These are phyloP conservation scores for Hyles vespertilio DNA, from an alignment of 1,140 invertebrate genomes.

Conservation along the genomic window DNA sequence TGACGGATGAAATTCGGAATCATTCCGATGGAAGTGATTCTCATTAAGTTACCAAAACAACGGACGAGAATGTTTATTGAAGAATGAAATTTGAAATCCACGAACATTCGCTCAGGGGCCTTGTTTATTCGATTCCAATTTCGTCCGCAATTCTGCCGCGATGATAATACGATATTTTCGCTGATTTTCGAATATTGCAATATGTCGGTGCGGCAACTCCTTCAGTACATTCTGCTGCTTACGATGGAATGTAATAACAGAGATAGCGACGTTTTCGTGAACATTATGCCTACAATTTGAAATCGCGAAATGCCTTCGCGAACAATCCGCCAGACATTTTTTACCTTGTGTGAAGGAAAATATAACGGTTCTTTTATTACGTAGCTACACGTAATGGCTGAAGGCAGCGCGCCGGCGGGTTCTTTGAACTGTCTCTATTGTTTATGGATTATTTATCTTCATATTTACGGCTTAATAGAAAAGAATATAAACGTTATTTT, in stretches of 20 bases:
- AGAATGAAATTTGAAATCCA: slow-evolving; percentile 19
- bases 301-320: slow-evolving; percentile 49
- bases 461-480: too few species aligned
- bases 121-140: slow-evolving; percentile 11
- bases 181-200: slow-evolving; percentile 34
- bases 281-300: slow-evolving; percentile 59
- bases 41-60: slow-evolving; percentile 18
- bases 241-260: slow-evolving; percentile 50
- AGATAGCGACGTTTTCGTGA: slow-evolving; percentile 44
- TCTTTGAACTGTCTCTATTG: too few species aligned
- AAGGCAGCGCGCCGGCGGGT: too few species aligned
- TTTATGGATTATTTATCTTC: too few species aligned
- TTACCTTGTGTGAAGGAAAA: slow-evolving; percentile 31
- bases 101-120: not conserved
- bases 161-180: slow-evolving; percentile 25
- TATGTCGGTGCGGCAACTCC: slow-evolving; percentile 23
- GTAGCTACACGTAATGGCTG: slow-evolving; percentile 18
- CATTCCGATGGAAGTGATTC: slow-evolving; percentile 16
- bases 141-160: slow-evolving; percentile 4
- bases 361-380: slow-evolving; percentile 32
- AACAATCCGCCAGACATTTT: slow-evolving; percentile 47
- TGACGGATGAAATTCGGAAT: slow-evolving; percentile 7
- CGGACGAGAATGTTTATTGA: slow-evolving; percentile 14
- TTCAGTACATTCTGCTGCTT: slow-evolving; percentile 23
- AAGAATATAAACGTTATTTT: too few species aligned